Conservation (phyloP, 2,113 vertebrate genomes). For the Atherinomorus stipes region DNA sequence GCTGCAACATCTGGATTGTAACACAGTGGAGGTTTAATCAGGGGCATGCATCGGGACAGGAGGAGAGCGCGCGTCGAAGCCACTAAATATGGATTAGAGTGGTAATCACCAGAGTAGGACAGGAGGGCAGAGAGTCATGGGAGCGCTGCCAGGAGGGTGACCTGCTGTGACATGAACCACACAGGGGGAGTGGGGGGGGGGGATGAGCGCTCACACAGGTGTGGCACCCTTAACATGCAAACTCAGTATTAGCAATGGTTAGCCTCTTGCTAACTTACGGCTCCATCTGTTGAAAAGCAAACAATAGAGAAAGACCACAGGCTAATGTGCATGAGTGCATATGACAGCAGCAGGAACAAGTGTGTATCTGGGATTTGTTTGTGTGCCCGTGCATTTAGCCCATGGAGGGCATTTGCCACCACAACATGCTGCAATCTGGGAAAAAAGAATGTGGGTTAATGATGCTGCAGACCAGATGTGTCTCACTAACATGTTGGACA, state of each 20-base stretch:
- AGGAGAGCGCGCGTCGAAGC: slow-evolving; percentile 58
- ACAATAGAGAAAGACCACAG: slow-evolving; percentile 18
- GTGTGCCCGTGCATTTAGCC: slow-evolving; percentile 33
- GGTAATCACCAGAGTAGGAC: slow-evolving; percentile 72
- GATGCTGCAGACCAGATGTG: slow-evolving; percentile 67
- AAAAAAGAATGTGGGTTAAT: slow-evolving; percentile 63
- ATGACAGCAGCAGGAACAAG: slow-evolving; percentile 27
- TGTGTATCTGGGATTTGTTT: slow-evolving; percentile 58
- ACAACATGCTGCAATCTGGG: slow-evolving; percentile 49
- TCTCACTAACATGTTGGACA: slow-evolving; percentile 33
- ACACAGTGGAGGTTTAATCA: slow-evolving; percentile 71
- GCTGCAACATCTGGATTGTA: slow-evolving; percentile 67
- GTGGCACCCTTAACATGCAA: slow-evolving; percentile 7
- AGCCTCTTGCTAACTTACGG: slow-evolving; percentile 18
- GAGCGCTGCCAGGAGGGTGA: slow-evolving; percentile 63
- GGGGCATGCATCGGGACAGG: slow-evolving; percentile 47
- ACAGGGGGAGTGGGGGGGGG: neutral
- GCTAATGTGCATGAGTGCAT: slow-evolving; percentile 22
- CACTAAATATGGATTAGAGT: slow-evolving; percentile 80
- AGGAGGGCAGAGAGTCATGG: slow-evolving; percentile 42
- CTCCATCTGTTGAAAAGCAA: slow-evolving; percentile 51
- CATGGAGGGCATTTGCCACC: slow-evolving; percentile 14
- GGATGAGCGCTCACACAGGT: slow-evolving; percentile 8
- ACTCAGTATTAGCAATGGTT: neutral
- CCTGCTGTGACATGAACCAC: slow-evolving; percentile 38